Conservation (phyloP, 2,888 invertebrate species). For the Ectobius pallidus region DNA sequence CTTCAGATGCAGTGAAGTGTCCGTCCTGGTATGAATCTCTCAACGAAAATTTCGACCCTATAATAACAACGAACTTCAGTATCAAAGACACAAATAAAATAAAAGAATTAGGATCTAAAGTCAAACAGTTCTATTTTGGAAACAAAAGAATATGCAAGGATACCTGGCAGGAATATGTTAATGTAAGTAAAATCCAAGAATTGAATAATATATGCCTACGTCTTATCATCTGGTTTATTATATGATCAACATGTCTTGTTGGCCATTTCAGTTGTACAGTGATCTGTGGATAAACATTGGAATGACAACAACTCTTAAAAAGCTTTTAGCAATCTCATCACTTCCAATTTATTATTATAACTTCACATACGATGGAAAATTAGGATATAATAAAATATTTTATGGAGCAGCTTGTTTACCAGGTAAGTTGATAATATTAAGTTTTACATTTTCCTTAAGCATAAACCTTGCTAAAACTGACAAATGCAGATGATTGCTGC, state of each 20-base stretch:
- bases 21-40: not conserved
- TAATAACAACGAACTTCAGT: not conserved
- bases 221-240: too few species aligned
- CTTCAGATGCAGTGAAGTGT: not conserved
- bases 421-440: not conserved
- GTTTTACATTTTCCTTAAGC: too few species aligned
- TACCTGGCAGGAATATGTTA: not conserved
- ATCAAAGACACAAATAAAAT: not conserved
- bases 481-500: too few species aligned
- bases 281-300: conserved; percentile 29
- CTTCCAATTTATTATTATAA: conserved; percentile 35
- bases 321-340: not conserved
- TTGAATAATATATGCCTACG: too few species aligned
- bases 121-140: conserved; percentile 14
- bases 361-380: conserved; percentile 25
- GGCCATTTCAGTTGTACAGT: conserved; percentile 34
- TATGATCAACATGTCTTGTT: too few species aligned
- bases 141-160: not conserved
- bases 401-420: not conserved
- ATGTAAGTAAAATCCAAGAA: not conserved
- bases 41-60: not conserved
- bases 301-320: not conserved
- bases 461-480: too few species aligned
- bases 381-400: not conserved
- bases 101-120: not conserved